A percentile compares a stretch with the other conserved stretches of the same genome.
phyloP scores from a whole-genome alignment of 2,797 vertebrate species.

The Gymnoscopelus microlampas region DNA sequence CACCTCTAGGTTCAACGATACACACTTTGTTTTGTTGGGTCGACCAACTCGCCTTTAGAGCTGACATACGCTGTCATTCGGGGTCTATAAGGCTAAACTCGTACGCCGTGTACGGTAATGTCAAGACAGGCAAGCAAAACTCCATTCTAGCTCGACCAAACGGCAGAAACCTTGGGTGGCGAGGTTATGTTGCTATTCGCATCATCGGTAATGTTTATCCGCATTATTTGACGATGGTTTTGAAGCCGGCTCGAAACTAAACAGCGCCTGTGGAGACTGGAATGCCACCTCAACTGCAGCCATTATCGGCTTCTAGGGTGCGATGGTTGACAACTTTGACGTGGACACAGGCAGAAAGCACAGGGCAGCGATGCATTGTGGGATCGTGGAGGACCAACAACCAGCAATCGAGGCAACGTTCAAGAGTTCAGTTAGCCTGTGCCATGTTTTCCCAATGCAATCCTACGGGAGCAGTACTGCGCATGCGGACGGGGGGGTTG shows the following conservation, averaged over 20 bases:
- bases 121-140: constrained; percentile 22
- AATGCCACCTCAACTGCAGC: constrained; percentile 82
- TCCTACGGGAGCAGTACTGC: no score
- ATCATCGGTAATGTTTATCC: background rate
- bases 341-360: constrained; percentile 70
- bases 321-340: constrained; percentile 74
- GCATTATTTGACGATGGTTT: constrained; percentile 20
- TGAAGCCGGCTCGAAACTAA: constrained; percentile 8
- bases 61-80: constrained; percentile 40
- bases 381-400: constrained; percentile 79
- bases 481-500: no score
- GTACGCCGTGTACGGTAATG: constrained; percentile 31
- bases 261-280: constrained; percentile 20
- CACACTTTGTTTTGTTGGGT: background rate
- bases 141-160: background rate
- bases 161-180: background rate
- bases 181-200: background rate
- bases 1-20: background rate
- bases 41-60: constrained; percentile 17
- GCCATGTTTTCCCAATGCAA: no score
- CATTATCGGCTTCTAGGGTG: constrained; percentile 68
- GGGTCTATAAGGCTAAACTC: constrained; percentile 48
- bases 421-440: no score
- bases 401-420: constrained; percentile 37
- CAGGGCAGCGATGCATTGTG: constrained; percentile 73